Conservation (phyloP, 2,888 invertebrate species). For the Mythimna albipuncta region DNA sequence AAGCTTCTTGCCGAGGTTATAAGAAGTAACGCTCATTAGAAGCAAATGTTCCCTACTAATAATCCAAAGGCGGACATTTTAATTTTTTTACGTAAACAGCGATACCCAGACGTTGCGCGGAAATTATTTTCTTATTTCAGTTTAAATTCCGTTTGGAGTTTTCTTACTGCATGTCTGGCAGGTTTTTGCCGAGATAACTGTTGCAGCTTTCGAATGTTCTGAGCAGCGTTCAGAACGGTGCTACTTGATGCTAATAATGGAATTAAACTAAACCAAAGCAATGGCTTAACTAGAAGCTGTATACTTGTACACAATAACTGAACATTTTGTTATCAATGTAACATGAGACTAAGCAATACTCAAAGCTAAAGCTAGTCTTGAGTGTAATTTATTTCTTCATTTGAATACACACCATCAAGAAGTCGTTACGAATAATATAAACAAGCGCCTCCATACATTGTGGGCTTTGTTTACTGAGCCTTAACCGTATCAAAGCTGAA, state of each 20-base stretch:
- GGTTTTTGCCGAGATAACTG: constrained; percentile 48
- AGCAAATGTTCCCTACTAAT: constrained; percentile 59
- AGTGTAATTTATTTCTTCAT: constrained; percentile 55
- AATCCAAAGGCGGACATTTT: constrained; percentile 53
- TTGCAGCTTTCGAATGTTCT: constrained; percentile 23
- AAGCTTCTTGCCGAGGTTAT: constrained; percentile 63
- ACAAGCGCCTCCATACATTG: constrained; percentile 54
- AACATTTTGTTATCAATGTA: constrained; percentile 11
- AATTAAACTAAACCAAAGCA: constrained; percentile 9
- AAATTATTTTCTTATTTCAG: constrained; percentile 57
- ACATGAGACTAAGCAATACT: constrained; percentile 7
- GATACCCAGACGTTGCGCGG: constrained; percentile 44
- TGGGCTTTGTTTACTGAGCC: constrained; percentile 60
- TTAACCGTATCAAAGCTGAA: constrained; percentile 53
- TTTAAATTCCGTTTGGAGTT: constrained; percentile 51
- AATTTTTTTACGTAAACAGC: constrained; percentile 51
- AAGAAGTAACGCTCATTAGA: constrained; percentile 66
- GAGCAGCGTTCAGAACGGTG: constrained; percentile 4
- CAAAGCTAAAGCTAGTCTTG: constrained; percentile 28
- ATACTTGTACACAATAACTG: background rate
- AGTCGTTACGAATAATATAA: constrained; percentile 61
- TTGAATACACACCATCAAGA: constrained; percentile 64
- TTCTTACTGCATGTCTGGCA: constrained; percentile 53
- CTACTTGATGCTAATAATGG: constrained; percentile 11
- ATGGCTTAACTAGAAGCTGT: background rate